Base-by-base conservation (phyloP, 2,888 invertebrate species). In the Hypselothyrea guttata region DNA sequence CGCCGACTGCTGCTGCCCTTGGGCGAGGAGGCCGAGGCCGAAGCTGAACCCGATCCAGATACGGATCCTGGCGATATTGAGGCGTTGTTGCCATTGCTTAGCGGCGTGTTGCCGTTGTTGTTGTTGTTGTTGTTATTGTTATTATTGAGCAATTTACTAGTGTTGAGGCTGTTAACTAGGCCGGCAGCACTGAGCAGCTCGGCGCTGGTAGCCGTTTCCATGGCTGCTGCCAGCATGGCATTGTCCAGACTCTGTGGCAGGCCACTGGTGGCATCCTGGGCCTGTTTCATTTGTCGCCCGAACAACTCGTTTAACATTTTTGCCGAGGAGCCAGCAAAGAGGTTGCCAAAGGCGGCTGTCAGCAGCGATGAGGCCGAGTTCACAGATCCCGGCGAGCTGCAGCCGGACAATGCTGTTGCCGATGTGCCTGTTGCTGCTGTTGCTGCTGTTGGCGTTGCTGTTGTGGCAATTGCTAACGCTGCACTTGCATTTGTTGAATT, bases 251-350 rank as follows among this genome's bases (percentile, higher is more conserved):
- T 91, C 53, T 84, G 87, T 62, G 89, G 89, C 57, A 89, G 71
- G 57, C 89, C 89, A 75, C 88, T 88, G 58, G 91, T 91, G 84
- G 92, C 92, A 90, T 92, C 92, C 83, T 92, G 91, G 74, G 92
- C 94, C 90, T 93, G 94, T 90, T 94, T 94, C 88, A 94, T 94
- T 89, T 96, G 94, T 81, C 96, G 93, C 79, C 95, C 95, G 86
- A 96, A 92, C 75, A 96, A 92, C 92, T 96, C 96, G 93, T 96
- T 96, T 87, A 96, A 93, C 96, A 96, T 96, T 91, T 96, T 96
- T 89, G 95, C 94, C 91, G 95, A 95, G 89, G 94, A 94, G 88
- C 94, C 94, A 41, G 84, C 78, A 91, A 96, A 96, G 82, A 96
- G 93, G 91, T 85, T 88, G 74, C 88, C 88, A 68, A 88, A 87